These are phyloP conservation scores for Hypocryptadius cinnamomeus DNA, from an alignment of 2,113 vertebrate genomes.

Conservation along the genomic window DNA sequence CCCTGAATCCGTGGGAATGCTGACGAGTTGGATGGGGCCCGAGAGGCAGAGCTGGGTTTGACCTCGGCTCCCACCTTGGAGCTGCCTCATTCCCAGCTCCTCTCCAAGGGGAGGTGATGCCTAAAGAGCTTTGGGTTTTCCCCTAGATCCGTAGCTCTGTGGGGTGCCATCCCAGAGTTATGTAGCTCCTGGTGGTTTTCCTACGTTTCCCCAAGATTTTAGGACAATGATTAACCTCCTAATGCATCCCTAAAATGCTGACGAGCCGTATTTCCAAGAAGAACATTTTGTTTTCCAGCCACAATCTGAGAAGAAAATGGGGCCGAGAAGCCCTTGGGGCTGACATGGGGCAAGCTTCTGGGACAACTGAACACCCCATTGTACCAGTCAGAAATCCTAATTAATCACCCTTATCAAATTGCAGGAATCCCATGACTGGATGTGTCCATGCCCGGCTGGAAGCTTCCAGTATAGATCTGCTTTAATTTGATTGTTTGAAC, in stretches of 20 bases:
- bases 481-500: rapidly evolving
- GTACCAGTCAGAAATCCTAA: neutral
- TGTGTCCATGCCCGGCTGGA: neutral
- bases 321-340: neutral
- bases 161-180: rapidly evolving
- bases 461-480: no score
- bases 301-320: neutral
- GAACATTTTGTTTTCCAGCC: neutral
- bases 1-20: neutral
- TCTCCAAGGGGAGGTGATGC: neutral
- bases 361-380: rapidly evolving
- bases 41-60: neutral
- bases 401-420: neutral
- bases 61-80: neutral
- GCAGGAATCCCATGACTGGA: rapidly evolving
- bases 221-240: rapidly evolving
- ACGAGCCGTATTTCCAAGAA: rapidly evolving
- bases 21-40: rapidly evolving
- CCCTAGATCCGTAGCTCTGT: rapidly evolving
- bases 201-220: neutral
- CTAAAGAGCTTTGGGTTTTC: neutral
- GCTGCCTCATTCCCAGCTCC: neutral
- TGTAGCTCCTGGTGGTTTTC: rapidly evolving
- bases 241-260: rapidly evolving
- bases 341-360: neutral